Percentiles rank a stretch among this genome's conserved stretches.
Conservation (phyloP, 2,113 vertebrate species). For the Platanista minor region DNA sequence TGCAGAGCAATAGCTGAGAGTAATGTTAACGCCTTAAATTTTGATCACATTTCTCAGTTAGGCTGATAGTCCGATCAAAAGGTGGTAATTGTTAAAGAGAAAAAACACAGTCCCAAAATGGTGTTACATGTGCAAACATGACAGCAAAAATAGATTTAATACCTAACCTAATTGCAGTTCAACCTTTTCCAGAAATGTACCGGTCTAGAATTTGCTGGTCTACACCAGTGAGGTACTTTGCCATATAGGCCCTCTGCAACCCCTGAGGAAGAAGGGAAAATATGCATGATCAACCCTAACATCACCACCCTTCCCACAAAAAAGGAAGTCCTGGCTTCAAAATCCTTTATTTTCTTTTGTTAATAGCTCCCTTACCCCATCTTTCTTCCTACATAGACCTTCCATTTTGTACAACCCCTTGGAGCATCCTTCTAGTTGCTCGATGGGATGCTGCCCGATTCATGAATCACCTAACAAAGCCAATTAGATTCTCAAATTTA, state of each 20-base stretch:
- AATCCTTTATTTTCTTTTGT: background rate
- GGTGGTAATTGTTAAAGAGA: background rate
- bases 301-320: background rate
- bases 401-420: too few species aligned
- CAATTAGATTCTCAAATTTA: background rate
- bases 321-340: background rate
- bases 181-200: background rate
- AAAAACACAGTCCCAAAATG: background rate
- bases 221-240: background rate
- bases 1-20: background rate
- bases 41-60: background rate
- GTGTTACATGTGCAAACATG: background rate
- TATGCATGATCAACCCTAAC: background rate
- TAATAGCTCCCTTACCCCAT: background rate
- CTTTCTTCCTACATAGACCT: too few species aligned
- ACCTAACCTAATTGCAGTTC: accelerated
- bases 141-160: background rate
- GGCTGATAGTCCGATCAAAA: background rate
- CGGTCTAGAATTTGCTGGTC: background rate
- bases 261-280: background rate
- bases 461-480: background rate
- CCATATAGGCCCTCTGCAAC: background rate
- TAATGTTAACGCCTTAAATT: background rate
- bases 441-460: background rate
- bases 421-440: background rate